Base-by-base conservation (phyloP, 2,797 vertebrate genomes). In the Eurystomus glaucurus region DNA sequence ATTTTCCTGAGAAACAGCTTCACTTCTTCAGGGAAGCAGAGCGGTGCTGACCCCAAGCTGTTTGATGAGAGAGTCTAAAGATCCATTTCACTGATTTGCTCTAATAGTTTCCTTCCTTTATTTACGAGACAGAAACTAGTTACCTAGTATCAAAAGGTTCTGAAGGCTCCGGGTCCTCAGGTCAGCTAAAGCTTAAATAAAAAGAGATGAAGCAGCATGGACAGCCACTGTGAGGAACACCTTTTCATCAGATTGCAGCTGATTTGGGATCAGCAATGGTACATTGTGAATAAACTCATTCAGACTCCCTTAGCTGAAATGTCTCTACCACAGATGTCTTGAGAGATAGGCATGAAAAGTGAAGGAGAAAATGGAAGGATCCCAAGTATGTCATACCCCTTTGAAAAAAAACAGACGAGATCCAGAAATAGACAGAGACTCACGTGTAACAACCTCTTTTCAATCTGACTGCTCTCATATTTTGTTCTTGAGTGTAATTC, bases 321-420 rank as follows among this genome's bases (percentile, higher is more conserved):
- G 28, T 60, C 81, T 75, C 23, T n/a, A 75, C 22, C 82, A 86
- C 41, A 72, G 51, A 43, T 22, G 8, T 39, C 68, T 68, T 83
- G 46, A 88, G 84, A 57, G 64, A 81, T 3, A 88, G 74, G 61
- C 45, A 62, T 60, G 86, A 95, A 95, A 87, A 71, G 33, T n/a
- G 61, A 97, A 83, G 57, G 65, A 83, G 70, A 93, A 95, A 68
- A 78, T 5, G 16, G 43, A 82, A 94, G 76, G 62, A 93, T 81
- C 70, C 58, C 11, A 11, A 80, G 20, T 17, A 62, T 1, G 3
- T 14, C 45, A 62, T 14, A 66, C 2, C 11, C 15, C 48, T 48
- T 37, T 0, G 0, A 39, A 46, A 46, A 57, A 82, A 74, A 52
- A 22, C 41, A 88, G 52, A 84, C 4, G 21, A 29, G 18, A 78